These are phyloP conservation scores for Pterobdella sp. DNA, from an alignment of 2,888 invertebrate genomes.

Conservation along the genomic window DNA sequence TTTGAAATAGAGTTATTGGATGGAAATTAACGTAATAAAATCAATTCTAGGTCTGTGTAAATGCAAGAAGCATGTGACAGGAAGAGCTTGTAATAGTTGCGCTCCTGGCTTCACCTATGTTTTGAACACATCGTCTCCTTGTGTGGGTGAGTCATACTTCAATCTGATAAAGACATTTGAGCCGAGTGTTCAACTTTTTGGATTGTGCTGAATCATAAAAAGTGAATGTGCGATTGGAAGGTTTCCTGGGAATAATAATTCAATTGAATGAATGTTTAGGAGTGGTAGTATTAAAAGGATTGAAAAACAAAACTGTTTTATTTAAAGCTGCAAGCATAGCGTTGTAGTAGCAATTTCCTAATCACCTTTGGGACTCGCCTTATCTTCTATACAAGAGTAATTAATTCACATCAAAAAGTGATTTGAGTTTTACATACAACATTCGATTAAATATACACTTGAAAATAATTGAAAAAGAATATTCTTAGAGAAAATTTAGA, in stretches of 20 bases:
- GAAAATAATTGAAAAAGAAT: not conserved
- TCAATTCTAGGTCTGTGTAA: not conserved
- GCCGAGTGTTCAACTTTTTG: too few relatives aligned
- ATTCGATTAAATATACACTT: not conserved
- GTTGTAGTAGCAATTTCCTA: not conserved
- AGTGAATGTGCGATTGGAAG: not conserved
- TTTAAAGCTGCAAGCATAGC: not conserved
- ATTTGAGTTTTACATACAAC: too few relatives aligned
- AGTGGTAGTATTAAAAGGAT: not conserved
- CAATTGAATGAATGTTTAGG: not conserved
- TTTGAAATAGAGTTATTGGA: too few relatives aligned
- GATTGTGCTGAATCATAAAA: too few relatives aligned
- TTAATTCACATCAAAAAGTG: too few relatives aligned
- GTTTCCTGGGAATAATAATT: not conserved
- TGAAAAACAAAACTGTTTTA: not conserved
- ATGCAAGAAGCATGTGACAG: conserved; percentile 24
- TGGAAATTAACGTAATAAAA: too few relatives aligned
- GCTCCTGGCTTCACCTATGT: conserved; percentile 15
- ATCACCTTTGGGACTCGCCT: not conserved
- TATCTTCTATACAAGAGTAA: not conserved
- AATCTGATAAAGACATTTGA: too few relatives aligned
- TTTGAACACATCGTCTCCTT: not conserved
- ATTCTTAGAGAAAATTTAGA: not conserved
- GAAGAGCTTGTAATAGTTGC: conserved; percentile 20
- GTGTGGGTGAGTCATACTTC: conserved; percentile 20